These are phyloP conservation scores for Trichogramma dendrolimi DNA, from an alignment of 2,888 invertebrate species.

Conservation along the genomic window DNA sequence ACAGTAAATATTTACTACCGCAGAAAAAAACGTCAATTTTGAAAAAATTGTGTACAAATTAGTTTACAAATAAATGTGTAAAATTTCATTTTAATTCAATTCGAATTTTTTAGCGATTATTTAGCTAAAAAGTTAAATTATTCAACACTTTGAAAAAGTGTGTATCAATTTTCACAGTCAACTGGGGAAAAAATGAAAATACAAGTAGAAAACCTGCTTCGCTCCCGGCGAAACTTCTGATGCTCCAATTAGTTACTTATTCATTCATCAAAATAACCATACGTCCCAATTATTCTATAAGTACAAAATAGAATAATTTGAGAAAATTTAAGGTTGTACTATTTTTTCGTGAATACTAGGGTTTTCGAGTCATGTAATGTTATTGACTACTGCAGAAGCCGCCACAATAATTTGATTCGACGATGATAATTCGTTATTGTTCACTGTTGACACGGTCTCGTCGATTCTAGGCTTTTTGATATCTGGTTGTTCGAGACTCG, in stretches of 20 bases:
- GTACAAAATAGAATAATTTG: neutral
- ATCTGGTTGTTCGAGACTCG: slow-evolving; percentile 35
- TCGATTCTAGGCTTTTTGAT: slow-evolving; percentile 39
- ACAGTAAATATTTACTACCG: neutral
- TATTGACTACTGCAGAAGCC: neutral
- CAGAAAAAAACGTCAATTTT: neutral
- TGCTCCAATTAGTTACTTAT: no score
- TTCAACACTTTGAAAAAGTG: no score
- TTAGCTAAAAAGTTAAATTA: no score
- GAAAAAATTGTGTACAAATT: neutral
- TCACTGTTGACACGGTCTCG: slow-evolving; percentile 16
- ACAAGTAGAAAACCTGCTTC: slow-evolving; percentile 17
- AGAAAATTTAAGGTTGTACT: slow-evolving; percentile 25
- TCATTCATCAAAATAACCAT: neutral
- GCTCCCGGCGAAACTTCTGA: slow-evolving; percentile 26
- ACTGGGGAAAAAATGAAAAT: slow-evolving; percentile 9
- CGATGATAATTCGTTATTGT: neutral
- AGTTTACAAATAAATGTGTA: neutral
- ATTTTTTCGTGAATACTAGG: slow-evolving; percentile 22
- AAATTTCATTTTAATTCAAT: neutral
- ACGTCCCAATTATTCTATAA: neutral
- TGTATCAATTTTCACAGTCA: slow-evolving; percentile 15
- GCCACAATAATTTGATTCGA: neutral
- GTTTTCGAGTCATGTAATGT: neutral
- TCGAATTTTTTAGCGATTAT: no score